A percentile compares a stretch with the other conserved stretches of the same genome.
phyloP scores from a whole-genome alignment of 1,140 invertebrate species.

The Leptinotarsa defecta region DNA sequence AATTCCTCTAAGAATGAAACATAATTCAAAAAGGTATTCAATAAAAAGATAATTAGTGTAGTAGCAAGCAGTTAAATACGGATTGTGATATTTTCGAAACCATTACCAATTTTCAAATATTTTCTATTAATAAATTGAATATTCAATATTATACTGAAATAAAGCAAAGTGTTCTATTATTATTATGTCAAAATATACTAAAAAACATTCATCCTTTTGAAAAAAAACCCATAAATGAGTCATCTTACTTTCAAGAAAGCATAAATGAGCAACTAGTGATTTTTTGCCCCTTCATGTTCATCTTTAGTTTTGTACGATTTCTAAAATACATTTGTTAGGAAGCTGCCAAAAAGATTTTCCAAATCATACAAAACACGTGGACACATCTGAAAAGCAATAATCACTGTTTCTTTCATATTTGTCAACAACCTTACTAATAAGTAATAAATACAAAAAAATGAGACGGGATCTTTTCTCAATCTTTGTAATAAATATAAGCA shows the following conservation, averaged over 20 bases:
- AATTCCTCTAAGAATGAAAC: neutral
- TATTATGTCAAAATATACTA: neutral
- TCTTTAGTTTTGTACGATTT: neutral
- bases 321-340: neutral
- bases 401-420: neutral
- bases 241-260: neutral
- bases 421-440: neutral
- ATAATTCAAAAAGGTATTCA: too few species aligned
- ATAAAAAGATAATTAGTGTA: too few species aligned
- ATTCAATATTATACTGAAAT: too few species aligned
- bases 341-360: neutral
- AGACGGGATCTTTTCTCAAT: conserved; percentile 27
- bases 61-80: too few species aligned
- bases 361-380: neutral
- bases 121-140: too few species aligned
- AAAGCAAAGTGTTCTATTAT: too few species aligned
- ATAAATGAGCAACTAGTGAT: neutral
- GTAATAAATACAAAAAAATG: conserved; percentile 4
- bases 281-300: neutral
- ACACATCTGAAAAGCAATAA: neutral
- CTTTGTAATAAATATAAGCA: conserved; percentile 60
- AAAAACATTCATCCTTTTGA: neutral
- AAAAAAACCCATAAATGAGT: conserved; percentile 2
- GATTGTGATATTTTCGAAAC: too few species aligned
- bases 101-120: too few species aligned